Percentiles rank a stretch among this genome's conserved stretches.
These are phyloP conservation scores for Oxycera nigricornis DNA, from an alignment of 2,888 invertebrate species.

Conservation along the genomic window DNA sequence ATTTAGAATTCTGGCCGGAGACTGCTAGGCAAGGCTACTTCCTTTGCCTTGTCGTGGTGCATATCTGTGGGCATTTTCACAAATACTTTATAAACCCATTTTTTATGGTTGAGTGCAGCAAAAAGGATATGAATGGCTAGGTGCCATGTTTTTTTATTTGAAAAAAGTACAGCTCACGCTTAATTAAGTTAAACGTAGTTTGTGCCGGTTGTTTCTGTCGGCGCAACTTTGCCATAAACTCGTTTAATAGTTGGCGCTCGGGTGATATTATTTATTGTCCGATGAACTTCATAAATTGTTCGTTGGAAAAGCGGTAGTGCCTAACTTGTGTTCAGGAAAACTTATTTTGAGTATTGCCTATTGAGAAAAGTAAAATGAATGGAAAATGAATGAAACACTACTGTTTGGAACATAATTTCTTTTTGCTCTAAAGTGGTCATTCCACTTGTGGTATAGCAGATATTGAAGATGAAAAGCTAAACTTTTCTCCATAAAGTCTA, in stretches of 20 bases:
- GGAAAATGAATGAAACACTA: too few relatives aligned
- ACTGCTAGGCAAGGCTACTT: neutral
- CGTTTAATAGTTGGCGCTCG: neutral
- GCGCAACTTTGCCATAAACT: conserved; percentile 12
- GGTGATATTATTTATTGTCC: conserved; percentile 21
- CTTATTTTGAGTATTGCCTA: too few relatives aligned
- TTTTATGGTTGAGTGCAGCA: neutral
- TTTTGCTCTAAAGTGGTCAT: too few relatives aligned
- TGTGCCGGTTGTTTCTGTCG: conserved; percentile 35
- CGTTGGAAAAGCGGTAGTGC: too few relatives aligned
- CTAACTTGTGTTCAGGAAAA: too few relatives aligned
- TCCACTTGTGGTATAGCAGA: too few relatives aligned
- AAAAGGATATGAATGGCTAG: conserved; percentile 6
- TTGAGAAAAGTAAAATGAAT: too few relatives aligned
- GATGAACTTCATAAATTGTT: conserved; percentile 30
- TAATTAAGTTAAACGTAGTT: conserved; percentile 42
- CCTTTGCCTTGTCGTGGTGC: too few relatives aligned
- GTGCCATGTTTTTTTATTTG: neutral
- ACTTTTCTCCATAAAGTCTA: too few relatives aligned
- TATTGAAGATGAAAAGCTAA: too few relatives aligned
- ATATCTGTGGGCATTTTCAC: neutral
- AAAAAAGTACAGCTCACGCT: conserved; percentile 36
- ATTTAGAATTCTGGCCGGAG: neutral
- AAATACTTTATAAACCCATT: neutral
- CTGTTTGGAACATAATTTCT: too few relatives aligned